Evolutionary conservation across 64 coral and sea anemone species (phyloP), one percentile per base, ranked within the genome.

Genomic region (Montipora capricornis): DNA sequence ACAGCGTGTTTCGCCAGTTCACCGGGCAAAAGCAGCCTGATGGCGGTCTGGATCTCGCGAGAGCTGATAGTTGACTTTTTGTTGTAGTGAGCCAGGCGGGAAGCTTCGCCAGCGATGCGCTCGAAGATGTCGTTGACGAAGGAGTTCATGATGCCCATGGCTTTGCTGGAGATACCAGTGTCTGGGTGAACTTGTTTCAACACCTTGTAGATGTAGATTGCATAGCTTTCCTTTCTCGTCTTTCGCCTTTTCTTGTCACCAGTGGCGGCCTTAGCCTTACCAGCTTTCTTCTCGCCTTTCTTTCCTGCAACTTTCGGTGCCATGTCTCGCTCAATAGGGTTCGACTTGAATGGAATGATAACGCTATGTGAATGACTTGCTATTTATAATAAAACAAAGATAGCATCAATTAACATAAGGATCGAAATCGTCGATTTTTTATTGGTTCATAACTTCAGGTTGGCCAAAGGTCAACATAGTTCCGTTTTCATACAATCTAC

Each of bases 111-210:
- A 29, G 93, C 87, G 50, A 94, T 94, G 68, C 93, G 93, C 79
- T 94, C 93, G 79, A 94, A 94, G 79, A 94, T 94, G 79, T 94
- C 93, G 87, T 94, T 90, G 11, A 94, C 93, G 44, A 94, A 94
- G 6, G 78, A 83, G 79, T 94, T 94, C 87, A 94, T 94, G 87
- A 94, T 89, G 52, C 74, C 70, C 93, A 94, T 94, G 79, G 93
- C 93, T 53, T 89, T 88, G 91, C 68, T 76, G 48, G 91, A 93
- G 71, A 93, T 93, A 64, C 91, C 91, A 68, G 87, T 89, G 87
- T 89, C 87, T 2, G 87, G 87, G 49, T 89, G 87, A 79, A 89
- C 87, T 89, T 89, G 87, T 5, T 89, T 89, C 87, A 89, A 67
- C 87, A 89, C 87, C 52, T 89, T 89, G 87, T 89, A 89, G 87